phyloP scores from a whole-genome alignment of 2,888 invertebrate genomes.

The Mechanitis messenoides region DNA sequence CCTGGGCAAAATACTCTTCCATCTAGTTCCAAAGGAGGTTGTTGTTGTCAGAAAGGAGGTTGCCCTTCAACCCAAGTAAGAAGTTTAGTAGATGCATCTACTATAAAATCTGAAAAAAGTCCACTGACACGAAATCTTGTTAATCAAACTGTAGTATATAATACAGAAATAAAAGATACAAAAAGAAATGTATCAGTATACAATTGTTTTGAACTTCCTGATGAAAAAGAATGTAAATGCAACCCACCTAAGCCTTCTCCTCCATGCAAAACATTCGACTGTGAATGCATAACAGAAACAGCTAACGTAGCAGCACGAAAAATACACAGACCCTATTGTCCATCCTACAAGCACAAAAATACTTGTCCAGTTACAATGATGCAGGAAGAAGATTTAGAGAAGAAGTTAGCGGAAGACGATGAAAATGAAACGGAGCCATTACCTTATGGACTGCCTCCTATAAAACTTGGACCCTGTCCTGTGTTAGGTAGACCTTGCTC shows the following conservation, averaged over 20 bases:
- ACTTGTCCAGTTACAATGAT: constrained; percentile 56
- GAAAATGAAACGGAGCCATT: constrained; percentile 59
- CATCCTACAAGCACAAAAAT: constrained; percentile 57
- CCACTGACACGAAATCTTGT: constrained; percentile 31
- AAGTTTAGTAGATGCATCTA: constrained; percentile 27
- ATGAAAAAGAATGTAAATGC: constrained; percentile 63
- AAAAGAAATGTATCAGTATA: constrained; percentile 38
- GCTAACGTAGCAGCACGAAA: constrained; percentile 50
- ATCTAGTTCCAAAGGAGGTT: constrained; percentile 29
- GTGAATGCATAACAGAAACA: constrained; percentile 55
- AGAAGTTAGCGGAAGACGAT: constrained; percentile 52
- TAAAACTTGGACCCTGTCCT: constrained; percentile 67
- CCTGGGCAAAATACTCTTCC: constrained; percentile 18
- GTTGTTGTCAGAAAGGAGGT: constrained; percentile 34
- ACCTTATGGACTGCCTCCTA: constrained; percentile 66
- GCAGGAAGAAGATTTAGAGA: constrained; percentile 48
- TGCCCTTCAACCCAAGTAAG: constrained; percentile 23
- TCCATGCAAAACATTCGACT: constrained; percentile 63
- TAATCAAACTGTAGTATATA: constrained; percentile 37
- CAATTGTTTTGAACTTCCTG: constrained; percentile 46
- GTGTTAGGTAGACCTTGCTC: constrained; percentile 64
- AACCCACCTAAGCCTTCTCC: constrained; percentile 57
- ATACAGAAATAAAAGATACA: constrained; percentile 35
- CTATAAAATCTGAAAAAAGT: constrained; percentile 27
- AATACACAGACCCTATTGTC: constrained; percentile 60